Evolutionary conservation across 2,113 vertebrate genomes (phyloP).

Genomic region (Phalacrocorax brasilianus): DNA sequence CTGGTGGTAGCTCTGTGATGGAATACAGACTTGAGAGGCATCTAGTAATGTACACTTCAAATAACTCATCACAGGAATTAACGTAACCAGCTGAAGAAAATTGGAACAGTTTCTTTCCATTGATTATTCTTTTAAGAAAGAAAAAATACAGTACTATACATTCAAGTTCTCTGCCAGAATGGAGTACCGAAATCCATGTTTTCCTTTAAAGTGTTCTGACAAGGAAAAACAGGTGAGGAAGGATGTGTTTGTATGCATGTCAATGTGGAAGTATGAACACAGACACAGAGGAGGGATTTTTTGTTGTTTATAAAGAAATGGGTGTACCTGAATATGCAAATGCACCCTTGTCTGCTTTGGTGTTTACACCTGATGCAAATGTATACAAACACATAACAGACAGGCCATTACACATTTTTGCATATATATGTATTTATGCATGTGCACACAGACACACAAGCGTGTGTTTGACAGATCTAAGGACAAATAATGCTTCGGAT

Average conservation of each 20-base stretch:
- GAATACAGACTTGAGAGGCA: background rate
- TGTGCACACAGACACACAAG: background rate
- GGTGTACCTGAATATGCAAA: conserved; percentile 18
- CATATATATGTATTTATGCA: conserved; percentile 51
- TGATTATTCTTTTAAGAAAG: background rate
- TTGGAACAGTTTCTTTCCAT: background rate
- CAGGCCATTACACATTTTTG: conserved; percentile 55
- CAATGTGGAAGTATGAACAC: background rate
- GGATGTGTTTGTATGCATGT: accelerated
- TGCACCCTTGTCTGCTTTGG: background rate
- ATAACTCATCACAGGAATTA: background rate
- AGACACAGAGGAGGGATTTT: background rate
- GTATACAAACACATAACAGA: conserved; percentile 49
- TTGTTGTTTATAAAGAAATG: background rate
- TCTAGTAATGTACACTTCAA: background rate
- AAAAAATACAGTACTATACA: background rate
- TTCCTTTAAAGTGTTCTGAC: background rate
- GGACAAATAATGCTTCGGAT: background rate
- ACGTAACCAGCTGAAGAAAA: background rate
- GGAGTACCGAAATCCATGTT: background rate
- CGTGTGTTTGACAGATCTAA: conserved; percentile 41
- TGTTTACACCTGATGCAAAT: conserved; percentile 48
- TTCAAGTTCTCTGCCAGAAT: background rate
- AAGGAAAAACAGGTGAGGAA: background rate
- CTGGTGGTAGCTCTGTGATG: background rate